A percentile compares a stretch with the other conserved stretches of the same genome.
Evolutionary conservation across 2,797 vertebrate genomes (phyloP).

Genomic region (Leucoraja ocellata): DNA sequence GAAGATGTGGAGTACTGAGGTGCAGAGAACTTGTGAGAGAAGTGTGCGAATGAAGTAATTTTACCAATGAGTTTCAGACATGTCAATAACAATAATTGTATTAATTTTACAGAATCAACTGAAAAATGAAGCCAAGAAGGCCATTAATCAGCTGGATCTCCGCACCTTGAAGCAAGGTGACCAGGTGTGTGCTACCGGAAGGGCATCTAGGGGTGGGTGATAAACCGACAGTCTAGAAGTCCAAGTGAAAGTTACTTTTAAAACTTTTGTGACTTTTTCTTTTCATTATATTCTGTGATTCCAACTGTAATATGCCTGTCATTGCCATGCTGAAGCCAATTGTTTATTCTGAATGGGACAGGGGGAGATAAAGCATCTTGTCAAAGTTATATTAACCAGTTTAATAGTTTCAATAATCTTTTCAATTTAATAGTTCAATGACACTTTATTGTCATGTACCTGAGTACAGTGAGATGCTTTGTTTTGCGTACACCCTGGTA

Average conservation of each 20-base stretch:
- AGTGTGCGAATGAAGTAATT: not conserved
- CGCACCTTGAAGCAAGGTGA: slow-evolving; percentile 76
- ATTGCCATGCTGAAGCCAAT: not conserved
- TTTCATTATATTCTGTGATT: not conserved
- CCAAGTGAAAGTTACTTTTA: not conserved
- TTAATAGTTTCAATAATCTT: not conserved
- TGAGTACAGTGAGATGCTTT: too few relatives aligned
- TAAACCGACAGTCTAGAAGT: not conserved
- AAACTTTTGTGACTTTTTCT: not conserved
- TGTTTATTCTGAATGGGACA: not conserved
- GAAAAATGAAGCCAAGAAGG: slow-evolving; percentile 75
- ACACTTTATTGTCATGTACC: too few relatives aligned
- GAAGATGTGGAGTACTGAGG: not conserved
- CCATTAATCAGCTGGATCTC: slow-evolving; percentile 68
- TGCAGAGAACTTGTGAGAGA: not conserved
- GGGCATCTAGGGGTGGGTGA: not conserved
- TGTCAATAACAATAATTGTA: not conserved
- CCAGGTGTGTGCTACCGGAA: slow-evolving; percentile 55
- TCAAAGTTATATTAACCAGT: too few relatives aligned
- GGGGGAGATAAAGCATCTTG: not conserved
- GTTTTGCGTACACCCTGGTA: too few relatives aligned
- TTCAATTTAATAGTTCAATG: too few relatives aligned
- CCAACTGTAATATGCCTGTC: not conserved
- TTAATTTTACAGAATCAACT: slow-evolving; percentile 60
- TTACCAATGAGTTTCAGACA: not conserved